Evolutionary conservation across 2,113 vertebrate genomes (phyloP).

Genomic region (Dasypus novemcinctus): DNA sequence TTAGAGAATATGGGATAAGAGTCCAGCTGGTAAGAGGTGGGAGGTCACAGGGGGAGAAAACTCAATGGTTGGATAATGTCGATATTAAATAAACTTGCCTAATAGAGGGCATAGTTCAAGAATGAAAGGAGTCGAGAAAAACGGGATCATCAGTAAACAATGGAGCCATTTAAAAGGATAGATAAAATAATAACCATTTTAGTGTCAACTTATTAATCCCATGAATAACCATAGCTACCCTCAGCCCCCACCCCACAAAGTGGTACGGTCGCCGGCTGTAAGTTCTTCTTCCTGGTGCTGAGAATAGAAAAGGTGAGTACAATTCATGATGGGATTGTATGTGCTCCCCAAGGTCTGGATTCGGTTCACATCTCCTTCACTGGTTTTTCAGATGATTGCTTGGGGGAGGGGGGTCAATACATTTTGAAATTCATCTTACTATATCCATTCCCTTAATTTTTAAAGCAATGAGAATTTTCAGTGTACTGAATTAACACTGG

Average conservation of each 20-base stretch:
- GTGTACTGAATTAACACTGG: neutral
- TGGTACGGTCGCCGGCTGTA: neutral
- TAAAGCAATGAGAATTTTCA: constrained; percentile 27
- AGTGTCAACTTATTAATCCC: neutral
- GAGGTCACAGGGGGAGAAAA: neutral
- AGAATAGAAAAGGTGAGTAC: constrained; percentile 59
- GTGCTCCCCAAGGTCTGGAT: neutral
- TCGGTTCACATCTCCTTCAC: neutral
- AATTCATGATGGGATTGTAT: neutral
- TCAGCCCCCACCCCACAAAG: neutral
- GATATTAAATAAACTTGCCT: neutral
- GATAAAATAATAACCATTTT: neutral
- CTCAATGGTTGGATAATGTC: neutral
- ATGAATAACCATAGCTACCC: neutral
- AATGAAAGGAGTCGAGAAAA: neutral
- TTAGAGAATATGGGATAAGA: neutral
- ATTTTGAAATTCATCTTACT: neutral
- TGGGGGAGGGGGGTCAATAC: neutral
- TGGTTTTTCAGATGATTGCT: constrained; percentile 18
- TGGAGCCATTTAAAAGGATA: neutral
- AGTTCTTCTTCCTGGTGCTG: constrained; percentile 5
- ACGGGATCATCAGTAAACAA: neutral
- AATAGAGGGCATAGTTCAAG: neutral
- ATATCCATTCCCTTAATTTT: constrained; percentile 25
- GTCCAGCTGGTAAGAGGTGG: neutral